Percentiles rank a stretch among this genome's conserved stretches.
These are phyloP conservation scores for Psittacula echo DNA, from an alignment of 2,797 vertebrate genomes.

Conservation along the genomic window DNA sequence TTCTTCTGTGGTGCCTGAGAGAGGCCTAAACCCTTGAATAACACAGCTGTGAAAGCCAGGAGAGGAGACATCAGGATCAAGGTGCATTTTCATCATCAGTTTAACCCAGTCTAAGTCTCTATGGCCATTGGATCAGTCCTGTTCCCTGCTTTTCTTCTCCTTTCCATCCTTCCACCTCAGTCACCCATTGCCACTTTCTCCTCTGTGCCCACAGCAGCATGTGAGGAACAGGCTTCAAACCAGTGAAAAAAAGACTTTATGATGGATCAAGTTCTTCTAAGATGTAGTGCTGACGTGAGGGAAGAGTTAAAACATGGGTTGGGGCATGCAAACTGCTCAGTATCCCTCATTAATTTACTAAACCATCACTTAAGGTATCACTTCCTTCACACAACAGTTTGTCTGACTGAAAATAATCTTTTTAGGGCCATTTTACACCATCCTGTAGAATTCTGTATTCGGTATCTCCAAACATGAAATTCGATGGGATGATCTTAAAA, in stretches of 20 bases:
- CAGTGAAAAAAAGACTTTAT: background rate
- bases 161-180: background rate
- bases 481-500: background rate
- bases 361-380: background rate
- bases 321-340: background rate
- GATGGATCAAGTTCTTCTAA: background rate
- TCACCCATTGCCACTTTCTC: background rate
- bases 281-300: background rate
- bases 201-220: background rate
- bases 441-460: background rate
- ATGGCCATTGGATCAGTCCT: background rate
- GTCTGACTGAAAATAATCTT: background rate
- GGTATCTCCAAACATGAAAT: background rate
- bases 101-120: background rate
- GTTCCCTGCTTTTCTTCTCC: background rate
- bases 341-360: background rate
- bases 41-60: background rate
- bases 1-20: background rate
- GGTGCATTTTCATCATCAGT: background rate
- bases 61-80: background rate
- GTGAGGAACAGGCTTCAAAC: background rate
- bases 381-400: background rate
- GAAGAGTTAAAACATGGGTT: background rate
- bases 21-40: background rate
- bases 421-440: background rate